Conservation (phyloP, 2,797 vertebrate genomes). For the Hemibagrus guttatus region DNA sequence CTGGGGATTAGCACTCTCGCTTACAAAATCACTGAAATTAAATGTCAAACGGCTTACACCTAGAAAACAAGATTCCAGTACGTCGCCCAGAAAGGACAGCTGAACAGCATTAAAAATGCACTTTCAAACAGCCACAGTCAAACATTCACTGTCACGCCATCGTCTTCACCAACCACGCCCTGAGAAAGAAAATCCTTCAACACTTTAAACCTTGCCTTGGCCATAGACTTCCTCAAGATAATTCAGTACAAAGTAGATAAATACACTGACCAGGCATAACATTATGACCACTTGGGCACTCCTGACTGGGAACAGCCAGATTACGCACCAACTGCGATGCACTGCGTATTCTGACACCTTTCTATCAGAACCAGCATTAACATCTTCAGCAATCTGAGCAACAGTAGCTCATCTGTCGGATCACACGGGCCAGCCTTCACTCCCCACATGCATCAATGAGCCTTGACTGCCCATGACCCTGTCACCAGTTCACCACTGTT, state of each 20-base stretch:
- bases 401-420: too few relatives aligned
- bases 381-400: too few relatives aligned
- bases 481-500: too few relatives aligned
- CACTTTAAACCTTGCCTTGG: constrained; percentile 58
- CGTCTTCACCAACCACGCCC: background rate
- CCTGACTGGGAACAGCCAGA: too few relatives aligned
- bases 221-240: constrained; percentile 51
- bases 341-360: too few relatives aligned
- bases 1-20: constrained; percentile 13
- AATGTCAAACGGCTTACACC: constrained; percentile 14
- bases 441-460: too few relatives aligned
- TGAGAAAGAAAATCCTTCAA: constrained; percentile 46
- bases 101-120: background rate
- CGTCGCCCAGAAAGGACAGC: background rate
- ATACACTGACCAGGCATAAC: too few relatives aligned
- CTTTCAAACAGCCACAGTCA: background rate
- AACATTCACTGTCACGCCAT: background rate
- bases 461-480: too few relatives aligned
- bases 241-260: constrained; percentile 62
- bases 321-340: too few relatives aligned
- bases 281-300: too few relatives aligned
- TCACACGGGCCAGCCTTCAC: too few relatives aligned
- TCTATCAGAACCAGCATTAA: too few relatives aligned
- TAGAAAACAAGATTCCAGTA: background rate
- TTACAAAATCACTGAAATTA: constrained; percentile 28